Conservation (phyloP, 2,888 invertebrate genomes). For the Tenthredo distinguenda region DNA sequence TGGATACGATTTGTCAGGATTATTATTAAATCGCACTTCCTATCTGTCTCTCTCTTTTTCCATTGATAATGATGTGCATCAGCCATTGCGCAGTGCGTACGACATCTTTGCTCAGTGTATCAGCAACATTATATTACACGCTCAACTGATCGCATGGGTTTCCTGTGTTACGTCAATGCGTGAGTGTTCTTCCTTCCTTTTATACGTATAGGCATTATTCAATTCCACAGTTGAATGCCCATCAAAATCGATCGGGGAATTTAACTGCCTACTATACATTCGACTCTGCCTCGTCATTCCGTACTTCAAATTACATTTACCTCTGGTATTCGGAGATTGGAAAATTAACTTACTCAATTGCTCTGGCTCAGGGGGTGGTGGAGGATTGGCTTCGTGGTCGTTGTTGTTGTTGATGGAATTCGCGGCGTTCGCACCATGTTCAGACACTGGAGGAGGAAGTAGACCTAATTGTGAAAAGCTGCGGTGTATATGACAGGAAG, state of each 20-base stretch:
- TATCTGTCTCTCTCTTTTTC: background rate
- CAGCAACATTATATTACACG: conserved; percentile 33
- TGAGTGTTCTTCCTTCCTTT: background rate
- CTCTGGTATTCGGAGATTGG: background rate
- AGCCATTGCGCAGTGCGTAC: background rate
- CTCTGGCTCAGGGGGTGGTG: conserved; percentile 64
- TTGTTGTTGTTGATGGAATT: conserved; percentile 59
- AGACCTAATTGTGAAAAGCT: conserved; percentile 72
- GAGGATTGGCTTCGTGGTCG: conserved; percentile 67
- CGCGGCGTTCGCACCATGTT: conserved; percentile 61
- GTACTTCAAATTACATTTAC: conserved; percentile 6
- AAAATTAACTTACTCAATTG: conserved; percentile 68
- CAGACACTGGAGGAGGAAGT: conserved; percentile 75
- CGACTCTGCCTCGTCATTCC: conserved; percentile 7
- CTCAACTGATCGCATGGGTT: background rate
- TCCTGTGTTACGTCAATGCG: conserved; percentile 22
- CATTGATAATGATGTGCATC: background rate
- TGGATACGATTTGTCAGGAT: background rate
- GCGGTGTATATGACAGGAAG: conserved; percentile 67
- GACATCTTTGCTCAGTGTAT: conserved; percentile 1
- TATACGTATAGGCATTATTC: background rate
- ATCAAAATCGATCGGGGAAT: background rate
- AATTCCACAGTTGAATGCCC: conserved; percentile 14
- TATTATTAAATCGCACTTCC: background rate
- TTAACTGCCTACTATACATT: background rate